Evolutionary conservation across 2,888 invertebrate species (phyloP).

Genomic region (Epinotia bilunana): DNA sequence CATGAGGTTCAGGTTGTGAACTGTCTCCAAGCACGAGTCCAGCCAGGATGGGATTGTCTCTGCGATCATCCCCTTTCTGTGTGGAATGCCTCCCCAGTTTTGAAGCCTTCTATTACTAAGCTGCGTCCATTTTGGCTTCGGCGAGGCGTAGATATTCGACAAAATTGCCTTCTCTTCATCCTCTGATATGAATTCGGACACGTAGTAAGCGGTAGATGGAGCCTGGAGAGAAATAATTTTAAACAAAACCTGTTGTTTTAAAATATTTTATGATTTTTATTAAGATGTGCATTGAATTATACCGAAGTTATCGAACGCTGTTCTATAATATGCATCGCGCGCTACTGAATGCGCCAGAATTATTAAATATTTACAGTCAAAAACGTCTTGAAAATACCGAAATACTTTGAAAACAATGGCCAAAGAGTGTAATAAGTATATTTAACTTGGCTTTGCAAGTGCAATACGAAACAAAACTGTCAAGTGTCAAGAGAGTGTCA

Average conservation of each 20-base stretch:
- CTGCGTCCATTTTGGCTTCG: slow-evolving; percentile 98
- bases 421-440: too few relatives aligned
- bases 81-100: slow-evolving; percentile 98
- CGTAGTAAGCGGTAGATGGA: slow-evolving; percentile 89
- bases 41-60: slow-evolving; percentile 96
- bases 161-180: slow-evolving; percentile 89
- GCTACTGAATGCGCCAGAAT: neutral
- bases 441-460: neutral
- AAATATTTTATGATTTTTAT: neutral
- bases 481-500: neutral
- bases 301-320: slow-evolving; percentile 14
- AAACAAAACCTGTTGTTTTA: neutral
- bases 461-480: neutral
- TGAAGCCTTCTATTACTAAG: slow-evolving; percentile 96
- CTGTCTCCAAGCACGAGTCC: slow-evolving; percentile 87
- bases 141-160: slow-evolving; percentile 89
- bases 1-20: slow-evolving; percentile 88
- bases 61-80: slow-evolving; percentile 96
- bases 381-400: neutral
- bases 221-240: slow-evolving; percentile 63
- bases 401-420: neutral
- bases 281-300: neutral
- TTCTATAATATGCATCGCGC: neutral
- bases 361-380: neutral
- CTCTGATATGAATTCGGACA: slow-evolving; percentile 93